Evolutionary conservation across 1,140 invertebrate species (phyloP).

Genomic region (Drosophila ohnishii): DNA sequence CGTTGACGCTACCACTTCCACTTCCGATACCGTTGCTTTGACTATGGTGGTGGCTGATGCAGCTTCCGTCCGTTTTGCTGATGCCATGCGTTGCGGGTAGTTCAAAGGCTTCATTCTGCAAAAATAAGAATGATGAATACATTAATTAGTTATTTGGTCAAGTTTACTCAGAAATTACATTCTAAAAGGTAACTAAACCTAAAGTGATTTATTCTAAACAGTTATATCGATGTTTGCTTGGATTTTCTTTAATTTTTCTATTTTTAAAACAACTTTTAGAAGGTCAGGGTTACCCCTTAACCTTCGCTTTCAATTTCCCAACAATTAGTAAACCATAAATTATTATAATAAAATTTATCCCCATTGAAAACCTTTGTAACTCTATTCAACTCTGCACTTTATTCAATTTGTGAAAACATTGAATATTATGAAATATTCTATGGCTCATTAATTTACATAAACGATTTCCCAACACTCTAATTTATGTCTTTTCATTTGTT

Average conservation of each 20-base stretch:
- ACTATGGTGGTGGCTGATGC: conserved; percentile 48
- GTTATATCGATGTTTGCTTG: neutral
- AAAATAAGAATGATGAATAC: neutral
- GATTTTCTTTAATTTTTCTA: neutral
- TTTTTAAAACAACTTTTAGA: neutral
- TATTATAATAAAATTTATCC: conserved; percentile 8
- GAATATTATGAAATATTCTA: conserved; percentile 26
- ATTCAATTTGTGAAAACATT: conserved; percentile 6
- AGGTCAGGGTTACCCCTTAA: conserved; percentile 3
- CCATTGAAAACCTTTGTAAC: neutral
- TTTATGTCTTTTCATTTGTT: conserved; percentile 9
- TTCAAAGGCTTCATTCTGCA: conserved; percentile 77
- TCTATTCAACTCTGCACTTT: too few relatives aligned
- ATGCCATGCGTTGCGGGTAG: conserved; percentile 69
- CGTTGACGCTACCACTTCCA: conserved; percentile 13
- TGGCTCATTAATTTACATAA: conserved; percentile 28
- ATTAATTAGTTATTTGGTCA: neutral
- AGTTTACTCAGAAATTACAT: neutral
- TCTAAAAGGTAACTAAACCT: neutral
- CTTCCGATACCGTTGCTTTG: conserved; percentile 42
- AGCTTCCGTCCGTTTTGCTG: conserved; percentile 64
- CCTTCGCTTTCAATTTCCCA: conserved; percentile 8
- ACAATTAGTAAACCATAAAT: conserved; percentile 10
- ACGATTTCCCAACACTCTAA: conserved; percentile 8
- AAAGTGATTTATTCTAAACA: neutral